A percentile compares a stretch with the other conserved stretches of the same genome.
Evolutionary conservation across 2,888 invertebrate genomes (phyloP).

Genomic region (Dicycla oo): DNA sequence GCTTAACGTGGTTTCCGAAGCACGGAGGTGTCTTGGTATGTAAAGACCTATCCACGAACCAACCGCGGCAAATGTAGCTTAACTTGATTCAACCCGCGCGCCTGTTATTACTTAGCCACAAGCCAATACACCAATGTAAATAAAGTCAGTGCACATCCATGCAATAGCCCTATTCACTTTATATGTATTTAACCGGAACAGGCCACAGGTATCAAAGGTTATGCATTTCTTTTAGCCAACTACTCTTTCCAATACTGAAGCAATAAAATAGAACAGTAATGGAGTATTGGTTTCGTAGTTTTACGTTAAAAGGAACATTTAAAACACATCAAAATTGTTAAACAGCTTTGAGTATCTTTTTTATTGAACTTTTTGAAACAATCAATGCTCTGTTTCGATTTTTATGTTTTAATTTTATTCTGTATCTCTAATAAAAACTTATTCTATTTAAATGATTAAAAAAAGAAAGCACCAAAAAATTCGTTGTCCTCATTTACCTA

Average conservation of each 20-base stretch:
- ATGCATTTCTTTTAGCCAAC: constrained; percentile 3
- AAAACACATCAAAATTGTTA: constrained; percentile 12
- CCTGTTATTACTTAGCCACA: no score
- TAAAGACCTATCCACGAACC: no score
- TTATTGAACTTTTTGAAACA: neutral
- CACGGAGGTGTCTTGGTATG: no score
- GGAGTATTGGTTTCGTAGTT: constrained; percentile 4
- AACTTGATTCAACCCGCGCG: no score
- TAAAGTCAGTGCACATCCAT: no score
- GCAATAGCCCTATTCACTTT: neutral
- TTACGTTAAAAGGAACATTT: constrained; percentile 17
- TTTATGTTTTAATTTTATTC: neutral
- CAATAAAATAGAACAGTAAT: constrained; percentile 34
- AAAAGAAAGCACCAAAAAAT: neutral
- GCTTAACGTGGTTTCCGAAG: no score
- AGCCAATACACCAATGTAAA: no score
- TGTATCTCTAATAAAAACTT: no score
- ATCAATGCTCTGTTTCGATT: neutral
- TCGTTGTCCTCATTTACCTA: neutral
- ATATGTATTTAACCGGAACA: constrained; percentile 10
- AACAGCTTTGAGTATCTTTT: neutral
- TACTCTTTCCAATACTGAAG: neutral
- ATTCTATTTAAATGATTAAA: neutral
- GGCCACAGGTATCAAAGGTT: neutral
- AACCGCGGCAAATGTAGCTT: no score